These are phyloP conservation scores for Sminthurides bifidus DNA, from an alignment of 1,140 invertebrate species.

Conservation along the genomic window DNA sequence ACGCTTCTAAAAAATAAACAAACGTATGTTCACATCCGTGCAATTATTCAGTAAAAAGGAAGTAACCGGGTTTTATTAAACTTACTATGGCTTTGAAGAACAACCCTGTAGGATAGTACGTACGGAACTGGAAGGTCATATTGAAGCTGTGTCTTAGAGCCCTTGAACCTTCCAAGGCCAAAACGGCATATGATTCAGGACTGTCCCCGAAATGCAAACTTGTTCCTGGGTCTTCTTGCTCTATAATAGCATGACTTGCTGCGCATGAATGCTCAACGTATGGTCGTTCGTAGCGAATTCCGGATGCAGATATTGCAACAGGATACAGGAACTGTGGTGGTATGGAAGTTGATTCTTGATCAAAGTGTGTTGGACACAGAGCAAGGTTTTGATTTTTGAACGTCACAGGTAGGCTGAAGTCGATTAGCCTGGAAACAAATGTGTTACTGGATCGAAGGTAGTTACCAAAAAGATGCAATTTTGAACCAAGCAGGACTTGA, in stretches of 20 bases:
- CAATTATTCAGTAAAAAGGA: not conserved
- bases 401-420: slow-evolving; percentile 49
- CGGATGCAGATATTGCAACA: not conserved
- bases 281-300: not conserved
- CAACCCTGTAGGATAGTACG: slow-evolving; percentile 70
- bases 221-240: slow-evolving; percentile 48
- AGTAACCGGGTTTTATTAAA: slow-evolving; percentile 11
- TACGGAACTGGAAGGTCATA: slow-evolving; percentile 69
- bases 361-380: slow-evolving; percentile 16
- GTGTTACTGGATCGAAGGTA: slow-evolving; percentile 9
- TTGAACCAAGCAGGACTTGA: not conserved
- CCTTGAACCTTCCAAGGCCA: slow-evolving; percentile 49
- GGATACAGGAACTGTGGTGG: not conserved
- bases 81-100: slow-evolving; percentile 60
- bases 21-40: no score
- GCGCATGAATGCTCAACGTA: not conserved
- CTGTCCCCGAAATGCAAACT: slow-evolving; percentile 77
- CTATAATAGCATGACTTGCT: slow-evolving; percentile 38
- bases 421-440: slow-evolving; percentile 43
- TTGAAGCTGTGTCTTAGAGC: slow-evolving; percentile 58
- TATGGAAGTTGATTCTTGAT: not conserved
- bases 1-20: slow-evolving; percentile 28
- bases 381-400: slow-evolving; percentile 45
- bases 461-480: not conserved
- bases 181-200: slow-evolving; percentile 57